Evolutionary conservation across 2,888 invertebrate genomes (phyloP), one percentile per base, ranked within the genome.

Genomic region (Malacosoma neustria): DNA sequence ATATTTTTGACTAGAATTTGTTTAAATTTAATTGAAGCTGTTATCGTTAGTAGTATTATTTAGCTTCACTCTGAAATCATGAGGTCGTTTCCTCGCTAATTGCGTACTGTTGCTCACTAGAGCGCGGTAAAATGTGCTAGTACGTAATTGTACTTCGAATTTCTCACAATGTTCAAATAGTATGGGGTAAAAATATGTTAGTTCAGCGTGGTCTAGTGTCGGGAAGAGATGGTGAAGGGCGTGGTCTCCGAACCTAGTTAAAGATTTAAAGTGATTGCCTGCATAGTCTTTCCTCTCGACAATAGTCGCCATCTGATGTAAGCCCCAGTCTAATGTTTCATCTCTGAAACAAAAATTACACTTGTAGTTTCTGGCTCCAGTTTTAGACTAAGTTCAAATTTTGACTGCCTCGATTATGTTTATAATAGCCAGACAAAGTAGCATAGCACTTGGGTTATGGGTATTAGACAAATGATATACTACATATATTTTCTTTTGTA

Each of bases 171-270:
- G 91, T 45, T 91, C 77, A 4, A 89, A 49, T 7, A 91, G 82
- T 1, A 87, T 85, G 0, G 91, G 89, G 58, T 91, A 89, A 3
- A 94, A 74, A 35, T 90, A 87, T 5, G 88, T 87, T 9, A 95
- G 68, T 39, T 91, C 88, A 0, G 89, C 90, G 54, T 95, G 94
- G 62, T 95, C 95, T 22, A 95, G 54, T 0, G 93, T 92, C 0
- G 95, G 95, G 51, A 95, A 91, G 12, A 95, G 75, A 69, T 95
- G 95, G 65, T 95, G 95, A 1, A 95, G 73, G 0, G 88, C 87
- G 60, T 95, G 95, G 41, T 92, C 90, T 0, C 95, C 95, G 54
- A 93, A 95, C 42, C 90, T 87, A 0, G 92, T 91, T 37, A 94
- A 64, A 0, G 89, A 88, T 43, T 92, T 72, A 59, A 92, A 91